phyloP scores from a whole-genome alignment of 2,888 invertebrate species.

The Dilophus febrilis region DNA sequence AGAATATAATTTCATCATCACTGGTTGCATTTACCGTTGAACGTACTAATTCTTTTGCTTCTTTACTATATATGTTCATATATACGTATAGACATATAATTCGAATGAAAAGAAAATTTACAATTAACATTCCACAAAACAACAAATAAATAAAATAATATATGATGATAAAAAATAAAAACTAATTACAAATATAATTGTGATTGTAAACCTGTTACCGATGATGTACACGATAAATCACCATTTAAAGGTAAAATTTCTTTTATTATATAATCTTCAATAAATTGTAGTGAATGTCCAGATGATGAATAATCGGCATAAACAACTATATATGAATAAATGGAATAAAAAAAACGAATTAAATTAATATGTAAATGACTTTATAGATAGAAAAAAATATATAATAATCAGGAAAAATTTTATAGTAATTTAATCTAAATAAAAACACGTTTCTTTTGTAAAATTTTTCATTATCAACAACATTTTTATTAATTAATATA shows the following conservation, averaged over 20 bases:
- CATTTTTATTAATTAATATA: too few species aligned
- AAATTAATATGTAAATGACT: too few species aligned
- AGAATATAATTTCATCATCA: conserved; percentile 64
- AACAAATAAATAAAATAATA: neutral
- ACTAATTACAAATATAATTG: conserved; percentile 58
- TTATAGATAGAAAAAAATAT: too few species aligned
- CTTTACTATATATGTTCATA: conserved; percentile 49
- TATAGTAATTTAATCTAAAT: too few species aligned
- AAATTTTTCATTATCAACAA: too few species aligned
- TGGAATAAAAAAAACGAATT: conserved; percentile 11
- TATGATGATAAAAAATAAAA: neutral
- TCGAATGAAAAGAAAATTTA: neutral
- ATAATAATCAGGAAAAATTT: too few species aligned
- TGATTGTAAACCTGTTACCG: conserved; percentile 73
- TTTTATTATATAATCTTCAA: conserved; percentile 65
- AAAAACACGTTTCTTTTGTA: too few species aligned
- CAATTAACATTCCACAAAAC: neutral
- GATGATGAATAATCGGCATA: conserved; percentile 82
- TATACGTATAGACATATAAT: too few species aligned
- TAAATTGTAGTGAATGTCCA: conserved; percentile 63
- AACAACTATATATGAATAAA: conserved; percentile 42
- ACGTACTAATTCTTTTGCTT: conserved; percentile 62
- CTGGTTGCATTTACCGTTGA: conserved; percentile 63
- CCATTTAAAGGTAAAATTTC: conserved; percentile 73
- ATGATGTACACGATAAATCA: conserved; percentile 49